phyloP scores from a whole-genome alignment of 2,888 invertebrate genomes.

The Coenonympha arcania region DNA sequence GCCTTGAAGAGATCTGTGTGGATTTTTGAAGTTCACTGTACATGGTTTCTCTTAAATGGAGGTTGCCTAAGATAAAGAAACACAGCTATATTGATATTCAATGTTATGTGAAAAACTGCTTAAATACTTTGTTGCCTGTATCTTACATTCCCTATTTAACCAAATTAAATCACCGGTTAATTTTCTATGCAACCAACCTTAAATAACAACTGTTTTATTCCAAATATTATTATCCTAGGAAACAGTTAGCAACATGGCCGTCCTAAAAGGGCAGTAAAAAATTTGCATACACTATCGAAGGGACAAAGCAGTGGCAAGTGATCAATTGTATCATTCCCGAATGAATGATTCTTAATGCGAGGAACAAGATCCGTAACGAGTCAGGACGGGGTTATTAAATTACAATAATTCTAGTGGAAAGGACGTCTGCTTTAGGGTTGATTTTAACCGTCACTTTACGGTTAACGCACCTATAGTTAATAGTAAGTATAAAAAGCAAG shows the following conservation, averaged over 20 bases:
- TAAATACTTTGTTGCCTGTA: too few relatives aligned
- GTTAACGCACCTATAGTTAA: slow-evolving; percentile 17
- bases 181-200: too few relatives aligned
- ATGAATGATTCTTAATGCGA: slow-evolving; percentile 49
- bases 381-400: slow-evolving; percentile 58
- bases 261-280: slow-evolving; percentile 25
- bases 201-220: too few relatives aligned
- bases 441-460: slow-evolving; percentile 17
- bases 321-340: slow-evolving; percentile 61
- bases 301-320: slow-evolving; percentile 60
- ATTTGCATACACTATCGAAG: slow-evolving; percentile 41
- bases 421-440: slow-evolving; percentile 29
- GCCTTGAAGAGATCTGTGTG: too few relatives aligned
- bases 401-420: slow-evolving; percentile 53
- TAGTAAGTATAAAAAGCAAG: neutral
- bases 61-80: too few relatives aligned
- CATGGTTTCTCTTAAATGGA: too few relatives aligned
- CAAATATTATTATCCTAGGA: too few relatives aligned
- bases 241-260: neutral
- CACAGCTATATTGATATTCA: too few relatives aligned
- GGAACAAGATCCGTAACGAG: slow-evolving; percentile 37
- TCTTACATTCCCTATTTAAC: too few relatives aligned
- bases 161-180: too few relatives aligned
- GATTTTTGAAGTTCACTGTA: too few relatives aligned
- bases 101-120: too few relatives aligned